These are phyloP conservation scores for Orthonevra nobilis DNA, from an alignment of 2,888 invertebrate genomes.

Conservation along the genomic window DNA sequence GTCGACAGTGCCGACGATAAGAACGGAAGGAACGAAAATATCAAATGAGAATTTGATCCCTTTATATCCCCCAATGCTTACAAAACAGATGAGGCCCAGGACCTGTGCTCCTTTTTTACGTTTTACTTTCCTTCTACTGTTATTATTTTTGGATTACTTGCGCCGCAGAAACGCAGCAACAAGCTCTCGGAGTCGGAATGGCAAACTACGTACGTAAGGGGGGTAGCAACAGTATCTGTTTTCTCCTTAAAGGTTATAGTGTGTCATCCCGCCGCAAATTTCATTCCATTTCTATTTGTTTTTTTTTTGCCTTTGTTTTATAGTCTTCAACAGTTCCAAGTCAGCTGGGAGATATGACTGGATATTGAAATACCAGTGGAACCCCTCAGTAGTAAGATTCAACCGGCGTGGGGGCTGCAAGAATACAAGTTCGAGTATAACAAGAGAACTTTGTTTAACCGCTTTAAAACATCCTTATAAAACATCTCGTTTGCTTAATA, in stretches of 20 bases:
- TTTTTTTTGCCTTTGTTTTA: constrained; percentile 13
- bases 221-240: constrained; percentile 52
- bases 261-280: constrained; percentile 40
- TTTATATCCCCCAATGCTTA: constrained; percentile 70
- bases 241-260: constrained; percentile 38
- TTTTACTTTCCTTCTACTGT: constrained; percentile 44
- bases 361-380: constrained; percentile 42
- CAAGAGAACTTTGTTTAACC: too few relatives aligned
- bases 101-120: constrained; percentile 57
- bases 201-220: constrained; percentile 23
- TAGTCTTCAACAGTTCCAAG: constrained; percentile 21
- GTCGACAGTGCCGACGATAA: too few relatives aligned
- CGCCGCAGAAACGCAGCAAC: constrained; percentile 64
- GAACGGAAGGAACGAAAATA: constrained; percentile 61
- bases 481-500: too few relatives aligned
- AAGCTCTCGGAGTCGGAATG: constrained; percentile 45
- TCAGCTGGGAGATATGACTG: constrained; percentile 45
- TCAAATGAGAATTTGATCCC: constrained; percentile 70
- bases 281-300: constrained; percentile 44
- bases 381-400: too few relatives aligned
- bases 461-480: too few relatives aligned
- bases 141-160: constrained; percentile 68
- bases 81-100: constrained; percentile 69
- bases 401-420: too few relatives aligned
- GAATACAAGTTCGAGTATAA: too few relatives aligned